A percentile compares a stretch with the other conserved stretches of the same genome.
These are phyloP conservation scores for Actias luna DNA, from an alignment of 2,888 invertebrate genomes.

Conservation along the genomic window DNA sequence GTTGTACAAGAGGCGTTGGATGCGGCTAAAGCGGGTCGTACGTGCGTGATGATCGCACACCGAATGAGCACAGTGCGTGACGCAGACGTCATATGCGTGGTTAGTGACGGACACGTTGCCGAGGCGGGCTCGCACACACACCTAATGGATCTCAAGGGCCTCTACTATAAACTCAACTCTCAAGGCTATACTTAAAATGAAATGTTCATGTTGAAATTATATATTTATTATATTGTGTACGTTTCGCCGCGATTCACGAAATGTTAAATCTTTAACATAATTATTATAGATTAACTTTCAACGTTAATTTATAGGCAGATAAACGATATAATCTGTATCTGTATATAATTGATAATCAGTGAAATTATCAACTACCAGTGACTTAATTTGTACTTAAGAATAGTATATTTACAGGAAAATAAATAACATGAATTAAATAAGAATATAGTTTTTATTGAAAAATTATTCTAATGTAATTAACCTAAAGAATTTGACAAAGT, in stretches of 20 bases:
- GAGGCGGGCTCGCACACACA: constrained; percentile 87
- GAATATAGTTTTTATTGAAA: too few relatives aligned
- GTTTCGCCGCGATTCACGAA: not conserved
- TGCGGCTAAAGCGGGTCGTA: constrained; percentile 89
- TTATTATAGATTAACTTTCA: not conserved
- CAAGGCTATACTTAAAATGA: constrained; percentile 45
- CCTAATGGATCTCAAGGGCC: constrained; percentile 83
- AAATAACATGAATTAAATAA: too few relatives aligned
- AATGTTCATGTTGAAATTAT: not conserved
- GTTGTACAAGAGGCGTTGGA: constrained; percentile 94
- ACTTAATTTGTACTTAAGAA: too few relatives aligned
- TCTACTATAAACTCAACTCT: constrained; percentile 81
- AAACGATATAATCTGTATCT: not conserved
- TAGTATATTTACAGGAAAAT: too few relatives aligned
- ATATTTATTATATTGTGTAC: not conserved
- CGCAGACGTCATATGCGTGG: constrained; percentile 89
- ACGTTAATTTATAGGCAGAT: not conserved
- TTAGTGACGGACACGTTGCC: constrained; percentile 85
- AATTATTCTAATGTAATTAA: too few relatives aligned
- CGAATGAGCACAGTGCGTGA: constrained; percentile 91
- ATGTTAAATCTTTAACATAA: not conserved
- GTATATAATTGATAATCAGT: too few relatives aligned
- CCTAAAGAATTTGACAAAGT: too few relatives aligned
- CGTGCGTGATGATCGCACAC: constrained; percentile 94
- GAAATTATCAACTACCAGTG: too few relatives aligned